Evolutionary conservation across 2,113 vertebrate species (phyloP).

Genomic region (Dryoscopus gambensis): DNA sequence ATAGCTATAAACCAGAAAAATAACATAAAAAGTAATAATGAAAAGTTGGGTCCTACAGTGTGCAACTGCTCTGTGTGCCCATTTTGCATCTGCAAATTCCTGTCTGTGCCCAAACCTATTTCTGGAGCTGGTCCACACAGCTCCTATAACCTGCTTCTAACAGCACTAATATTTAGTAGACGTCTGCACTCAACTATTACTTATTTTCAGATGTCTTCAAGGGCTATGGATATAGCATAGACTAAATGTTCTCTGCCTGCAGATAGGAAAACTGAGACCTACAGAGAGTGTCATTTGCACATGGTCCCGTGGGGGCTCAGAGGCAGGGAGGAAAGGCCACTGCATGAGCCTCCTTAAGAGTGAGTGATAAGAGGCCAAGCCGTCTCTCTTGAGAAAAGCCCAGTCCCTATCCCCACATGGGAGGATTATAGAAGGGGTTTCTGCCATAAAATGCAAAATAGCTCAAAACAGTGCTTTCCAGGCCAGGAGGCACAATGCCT

Average conservation of each 20-base stretch:
- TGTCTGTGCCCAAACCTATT: neutral
- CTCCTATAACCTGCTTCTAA: neutral
- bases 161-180: neutral
- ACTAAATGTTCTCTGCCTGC: neutral
- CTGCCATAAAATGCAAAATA: neutral
- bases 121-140: neutral
- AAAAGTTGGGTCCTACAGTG: neutral
- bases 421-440: neutral
- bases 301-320: neutral
- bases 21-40: neutral
- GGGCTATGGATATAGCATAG: neutral
- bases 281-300: neutral
- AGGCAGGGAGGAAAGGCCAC: neutral
- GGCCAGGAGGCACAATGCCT: neutral
- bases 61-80: neutral
- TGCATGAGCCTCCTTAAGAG: fast-evolving
- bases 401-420: neutral
- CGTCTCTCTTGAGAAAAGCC: neutral
- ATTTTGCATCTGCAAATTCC: neutral
- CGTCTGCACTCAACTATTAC: neutral
- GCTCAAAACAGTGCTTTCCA: fast-evolving
- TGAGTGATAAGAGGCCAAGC: neutral
- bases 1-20: constrained; percentile 14
- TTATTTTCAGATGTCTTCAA: neutral
- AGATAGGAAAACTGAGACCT: neutral